Conservation (phyloP, 1,140 invertebrate genomes). For the Temnothorax longispinosus region DNA sequence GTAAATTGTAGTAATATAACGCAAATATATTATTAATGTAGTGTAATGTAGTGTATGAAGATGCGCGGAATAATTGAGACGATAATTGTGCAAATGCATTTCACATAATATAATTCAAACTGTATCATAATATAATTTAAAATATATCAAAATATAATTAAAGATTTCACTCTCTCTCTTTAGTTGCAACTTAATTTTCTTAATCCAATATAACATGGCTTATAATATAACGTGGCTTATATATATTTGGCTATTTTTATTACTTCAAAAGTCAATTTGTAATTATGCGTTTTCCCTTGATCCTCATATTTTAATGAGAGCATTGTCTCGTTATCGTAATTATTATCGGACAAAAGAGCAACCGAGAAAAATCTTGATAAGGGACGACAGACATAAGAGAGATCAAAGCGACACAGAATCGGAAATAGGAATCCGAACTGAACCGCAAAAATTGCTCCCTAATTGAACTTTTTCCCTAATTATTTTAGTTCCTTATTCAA, state of each 20-base stretch:
- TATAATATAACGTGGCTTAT: neutral
- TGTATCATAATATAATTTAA: neutral
- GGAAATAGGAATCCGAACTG: constrained; percentile 52
- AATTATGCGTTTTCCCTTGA: neutral
- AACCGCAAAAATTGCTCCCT: neutral
- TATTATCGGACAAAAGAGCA: constrained; percentile 68
- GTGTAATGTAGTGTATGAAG: constrained; percentile 28
- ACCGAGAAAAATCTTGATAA: constrained; percentile 52
- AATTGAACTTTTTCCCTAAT: constrained; percentile 38
- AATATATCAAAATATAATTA: neutral
- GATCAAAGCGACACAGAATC: constrained; percentile 1
- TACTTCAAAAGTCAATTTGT: neutral
- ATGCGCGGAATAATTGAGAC: neutral
- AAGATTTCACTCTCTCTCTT: neutral
- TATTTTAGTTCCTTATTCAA: constrained; percentile 15
- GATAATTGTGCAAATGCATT: constrained; percentile 23
- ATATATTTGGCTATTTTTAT: neutral
- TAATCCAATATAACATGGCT: neutral
- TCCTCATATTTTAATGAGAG: neutral
- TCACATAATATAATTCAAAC: neutral
- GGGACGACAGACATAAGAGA: constrained; percentile 20
- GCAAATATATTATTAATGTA: constrained; percentile 17
- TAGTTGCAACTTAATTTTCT: neutral
- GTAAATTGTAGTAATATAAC: constrained; percentile 1
- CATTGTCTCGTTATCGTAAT: constrained; percentile 72